Evolutionary conservation across 2,113 vertebrate species (phyloP).

Genomic region (Seriola aureovittata): DNA sequence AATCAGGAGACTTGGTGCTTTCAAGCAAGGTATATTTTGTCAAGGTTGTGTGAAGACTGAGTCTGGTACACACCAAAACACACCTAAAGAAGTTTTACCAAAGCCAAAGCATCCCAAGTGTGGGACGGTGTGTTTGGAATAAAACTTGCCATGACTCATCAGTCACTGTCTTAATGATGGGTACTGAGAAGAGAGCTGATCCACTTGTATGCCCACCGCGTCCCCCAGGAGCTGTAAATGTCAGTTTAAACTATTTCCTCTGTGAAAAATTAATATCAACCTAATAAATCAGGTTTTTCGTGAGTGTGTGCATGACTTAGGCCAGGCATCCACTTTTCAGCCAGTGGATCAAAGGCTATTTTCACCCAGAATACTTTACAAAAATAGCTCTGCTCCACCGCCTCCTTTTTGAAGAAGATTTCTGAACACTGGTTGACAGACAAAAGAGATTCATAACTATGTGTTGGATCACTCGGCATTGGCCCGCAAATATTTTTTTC

Average conservation of each 20-base stretch:
- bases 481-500: constrained; percentile 32
- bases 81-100: neutral
- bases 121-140: neutral
- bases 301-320: constrained; percentile 1
- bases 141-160: constrained; percentile 13
- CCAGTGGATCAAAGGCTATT: constrained; percentile 38
- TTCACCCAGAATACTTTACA: constrained; percentile 32
- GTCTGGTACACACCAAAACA: neutral
- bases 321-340: constrained; percentile 20
- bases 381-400: constrained; percentile 33
- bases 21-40: neutral
- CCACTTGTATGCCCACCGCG: neutral
- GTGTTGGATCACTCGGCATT: constrained; percentile 18
- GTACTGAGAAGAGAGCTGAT: constrained; percentile 1
- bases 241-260: constrained; percentile 20
- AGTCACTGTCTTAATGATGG: constrained; percentile 3
- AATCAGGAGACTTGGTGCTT: neutral
- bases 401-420: constrained; percentile 39
- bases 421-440: constrained; percentile 27
- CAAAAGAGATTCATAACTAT: constrained; percentile 29
- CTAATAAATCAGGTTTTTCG: neutral
- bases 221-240: neutral
- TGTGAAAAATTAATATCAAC: constrained; percentile 8
- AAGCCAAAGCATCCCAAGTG: neutral
- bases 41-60: neutral